phyloP scores from a whole-genome alignment of 2,888 invertebrate genomes.

The Therioaphis trifolii region DNA sequence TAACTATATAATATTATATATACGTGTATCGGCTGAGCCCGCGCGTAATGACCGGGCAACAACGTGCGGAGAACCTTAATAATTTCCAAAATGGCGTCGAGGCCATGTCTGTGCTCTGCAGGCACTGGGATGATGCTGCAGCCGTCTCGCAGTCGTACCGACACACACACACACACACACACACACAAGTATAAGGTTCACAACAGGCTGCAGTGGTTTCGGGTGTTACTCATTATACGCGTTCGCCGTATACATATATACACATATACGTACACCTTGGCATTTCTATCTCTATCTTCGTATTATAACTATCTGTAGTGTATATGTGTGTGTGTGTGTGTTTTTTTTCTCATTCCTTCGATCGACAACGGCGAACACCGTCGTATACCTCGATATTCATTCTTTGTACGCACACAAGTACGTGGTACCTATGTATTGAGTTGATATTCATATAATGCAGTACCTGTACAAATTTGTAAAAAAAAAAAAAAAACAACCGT shows the following conservation, averaged over 20 bases:
- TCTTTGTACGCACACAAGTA: too few relatives aligned
- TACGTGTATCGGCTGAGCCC: not conserved
- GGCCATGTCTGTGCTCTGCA: conserved; percentile 45
- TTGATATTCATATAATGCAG: too few relatives aligned
- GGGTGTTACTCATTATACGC: conserved; percentile 29
- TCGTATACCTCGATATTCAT: not conserved
- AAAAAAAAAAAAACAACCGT: too few relatives aligned
- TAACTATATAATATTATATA: conserved; percentile 36
- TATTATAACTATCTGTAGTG: too few relatives aligned
- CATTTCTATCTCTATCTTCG: conserved; percentile 44
- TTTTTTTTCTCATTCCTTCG: not conserved
- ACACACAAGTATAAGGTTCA: not conserved
- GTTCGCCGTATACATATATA: not conserved
- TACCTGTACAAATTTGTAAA: too few relatives aligned
- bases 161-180: too few relatives aligned
- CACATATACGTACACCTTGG: not conserved
- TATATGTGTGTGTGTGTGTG: not conserved
- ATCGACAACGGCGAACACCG: too few relatives aligned
- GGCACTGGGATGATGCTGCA: not conserved
- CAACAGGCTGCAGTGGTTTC: not conserved
- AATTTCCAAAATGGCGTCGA: conserved; percentile 62
- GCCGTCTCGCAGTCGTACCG: not conserved
- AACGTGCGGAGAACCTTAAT: conserved; percentile 41
- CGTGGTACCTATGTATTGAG: too few relatives aligned
- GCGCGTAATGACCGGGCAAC: conserved; percentile 42